Percentiles rank a stretch among this genome's conserved stretches.
Conservation (phyloP, 2,113 vertebrate species). For the Urocynchramus pylzowi region DNA sequence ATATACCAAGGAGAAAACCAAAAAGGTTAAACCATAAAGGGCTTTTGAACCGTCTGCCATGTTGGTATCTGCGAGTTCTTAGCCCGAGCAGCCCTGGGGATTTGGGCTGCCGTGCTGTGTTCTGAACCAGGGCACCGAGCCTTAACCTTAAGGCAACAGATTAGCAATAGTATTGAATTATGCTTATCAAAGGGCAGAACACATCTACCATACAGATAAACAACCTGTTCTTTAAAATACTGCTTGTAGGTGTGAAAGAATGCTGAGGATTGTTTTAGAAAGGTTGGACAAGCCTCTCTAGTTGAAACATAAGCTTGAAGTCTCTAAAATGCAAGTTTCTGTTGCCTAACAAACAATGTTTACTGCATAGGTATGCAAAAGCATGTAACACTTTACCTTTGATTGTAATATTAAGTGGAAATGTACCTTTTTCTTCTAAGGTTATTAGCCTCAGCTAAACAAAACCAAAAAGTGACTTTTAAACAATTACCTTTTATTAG, state of each 20-base stretch:
- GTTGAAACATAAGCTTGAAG: neutral
- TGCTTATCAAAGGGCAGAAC: neutral
- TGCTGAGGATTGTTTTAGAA: neutral
- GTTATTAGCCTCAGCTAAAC: neutral
- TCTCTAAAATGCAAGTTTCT: neutral
- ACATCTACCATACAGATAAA: neutral
- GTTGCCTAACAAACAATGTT: neutral
- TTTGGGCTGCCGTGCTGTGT: no score
- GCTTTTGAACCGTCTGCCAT: no score
- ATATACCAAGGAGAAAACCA: no score
- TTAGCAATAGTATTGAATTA: neutral
- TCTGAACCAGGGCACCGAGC: no score
- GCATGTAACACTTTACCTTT: neutral
- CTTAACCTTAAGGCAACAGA: no score
- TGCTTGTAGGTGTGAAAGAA: neutral
- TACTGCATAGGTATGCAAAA: neutral
- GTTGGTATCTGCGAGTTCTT: no score
- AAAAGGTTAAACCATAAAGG: no score
- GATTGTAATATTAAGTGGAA: neutral
- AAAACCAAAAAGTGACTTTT: neutral
- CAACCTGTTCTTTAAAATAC: neutral
- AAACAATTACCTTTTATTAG: neutral
- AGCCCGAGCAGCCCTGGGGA: no score
- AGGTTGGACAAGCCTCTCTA: neutral
- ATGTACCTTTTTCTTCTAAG: neutral